phyloP scores from a whole-genome alignment of 2,888 invertebrate genomes.

The Orgyia antiqua region DNA sequence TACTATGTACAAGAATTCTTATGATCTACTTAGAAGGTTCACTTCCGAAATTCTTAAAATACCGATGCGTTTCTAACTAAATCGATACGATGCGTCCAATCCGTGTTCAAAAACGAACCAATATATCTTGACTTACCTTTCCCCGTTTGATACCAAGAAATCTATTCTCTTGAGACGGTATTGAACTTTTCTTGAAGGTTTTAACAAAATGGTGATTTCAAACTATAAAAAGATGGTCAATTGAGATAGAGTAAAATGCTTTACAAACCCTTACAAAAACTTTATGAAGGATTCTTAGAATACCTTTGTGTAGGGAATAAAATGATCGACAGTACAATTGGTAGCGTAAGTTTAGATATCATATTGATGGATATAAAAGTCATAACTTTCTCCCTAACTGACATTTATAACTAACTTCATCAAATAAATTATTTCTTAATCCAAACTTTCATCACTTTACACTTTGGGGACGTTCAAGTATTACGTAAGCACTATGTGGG shows the following conservation, averaged over 20 bases:
- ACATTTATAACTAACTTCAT: no score
- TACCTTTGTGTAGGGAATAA: slow-evolving; percentile 17
- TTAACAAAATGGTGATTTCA: slow-evolving; percentile 21
- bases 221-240: slow-evolving; percentile 35
- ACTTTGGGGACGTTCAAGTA: no score
- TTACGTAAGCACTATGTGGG: no score
- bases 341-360: slow-evolving; percentile 1
- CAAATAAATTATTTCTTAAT: no score
- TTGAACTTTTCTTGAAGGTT: slow-evolving; percentile 18
- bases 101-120: slow-evolving; percentile 31
- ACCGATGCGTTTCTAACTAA: slow-evolving; percentile 40
- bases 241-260: slow-evolving; percentile 42
- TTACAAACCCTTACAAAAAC: slow-evolving; percentile 38
- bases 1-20: neutral
- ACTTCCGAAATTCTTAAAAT: slow-evolving; percentile 54
- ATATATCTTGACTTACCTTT: slow-evolving; percentile 15
- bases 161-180: slow-evolving; percentile 2
- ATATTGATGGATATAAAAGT: neutral
- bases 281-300: slow-evolving; percentile 24
- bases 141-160: slow-evolving; percentile 1
- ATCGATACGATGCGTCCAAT: slow-evolving; percentile 48
- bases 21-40: slow-evolving; percentile 12
- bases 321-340: slow-evolving; percentile 8
- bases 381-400: no score
- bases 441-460: no score